Evolutionary conservation across 1,140 invertebrate species (phyloP), one percentile per base, ranked within the genome.

Genomic region (Hermetia illucens): DNA sequence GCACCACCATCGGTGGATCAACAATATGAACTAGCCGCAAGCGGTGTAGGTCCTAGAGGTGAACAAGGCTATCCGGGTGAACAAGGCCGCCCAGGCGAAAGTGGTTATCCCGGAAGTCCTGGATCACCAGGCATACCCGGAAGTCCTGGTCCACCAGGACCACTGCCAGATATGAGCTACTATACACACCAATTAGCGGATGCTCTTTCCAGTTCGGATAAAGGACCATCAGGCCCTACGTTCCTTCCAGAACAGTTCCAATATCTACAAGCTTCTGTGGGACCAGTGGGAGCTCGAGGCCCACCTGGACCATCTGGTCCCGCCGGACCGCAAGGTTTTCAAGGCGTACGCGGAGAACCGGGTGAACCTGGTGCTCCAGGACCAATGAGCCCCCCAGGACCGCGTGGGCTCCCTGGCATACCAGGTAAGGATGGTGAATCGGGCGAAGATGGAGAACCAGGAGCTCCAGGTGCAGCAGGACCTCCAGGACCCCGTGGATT

Each of bases 351-450:
- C 36, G 83, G 84, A 33, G 83, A 89, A 53, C 60, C 76, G 4
- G 83, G 82, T 2, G 71, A 84, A 46, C 64, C 69, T 10, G 80
- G 80, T 15, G 57, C 66, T 8, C 53, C 62, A 25, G 82, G 82
- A 17, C 55, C 70, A 13, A 51, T 69, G 5, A 83, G 83, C 4
- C 60, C 72, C 27, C 57, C 71, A 37, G 84, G 82, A 4, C 64
- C 69, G 9, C 54, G 74, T 46, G 77, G 78, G 16, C 60, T 77
- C 9, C 70, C 74, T 24, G 82, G 83, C 38, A 48, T 72, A 33
- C 69, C 79, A 3, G 82, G 82, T 47, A 85, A 85, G 69, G 82
- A 87, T 60, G 85, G 85, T 21, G 77, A 84, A 50, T 82, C 87
- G 53, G 86, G 85, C 8, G 78, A 86, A 50, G 63, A 75, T 17